These are phyloP conservation scores for Lordiphosa fenestrarum DNA, from an alignment of 2,888 invertebrate species.

Conservation along the genomic window DNA sequence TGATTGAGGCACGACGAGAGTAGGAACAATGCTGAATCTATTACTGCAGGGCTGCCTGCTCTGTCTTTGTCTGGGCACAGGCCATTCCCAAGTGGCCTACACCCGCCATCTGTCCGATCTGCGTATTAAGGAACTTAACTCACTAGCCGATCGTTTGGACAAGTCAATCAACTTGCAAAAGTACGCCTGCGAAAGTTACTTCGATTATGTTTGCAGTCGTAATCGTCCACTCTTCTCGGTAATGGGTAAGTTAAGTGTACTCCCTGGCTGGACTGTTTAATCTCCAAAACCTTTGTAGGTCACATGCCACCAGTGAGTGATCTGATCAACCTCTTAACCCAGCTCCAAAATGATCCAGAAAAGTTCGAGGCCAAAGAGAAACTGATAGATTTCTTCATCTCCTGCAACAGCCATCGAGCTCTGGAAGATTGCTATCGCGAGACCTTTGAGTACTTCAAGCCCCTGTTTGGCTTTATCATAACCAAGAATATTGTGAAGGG, in stretches of 20 bases:
- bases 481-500: constrained; percentile 62
- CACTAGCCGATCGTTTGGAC: constrained; percentile 63
- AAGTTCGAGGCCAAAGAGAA: constrained; percentile 78
- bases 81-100: constrained; percentile 58
- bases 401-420: constrained; percentile 69
- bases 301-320: constrained; percentile 64
- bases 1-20: constrained; percentile 21
- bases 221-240: constrained; percentile 76
- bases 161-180: constrained; percentile 71
- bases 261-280: neutral
- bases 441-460: constrained; percentile 76
- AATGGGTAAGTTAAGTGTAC: constrained; percentile 58
- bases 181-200: constrained; percentile 76
- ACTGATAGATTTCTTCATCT: constrained; percentile 75
- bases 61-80: constrained; percentile 13
- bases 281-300: constrained; percentile 41
- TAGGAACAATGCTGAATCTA: constrained; percentile 16
- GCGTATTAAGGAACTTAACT: constrained; percentile 69
- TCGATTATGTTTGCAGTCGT: constrained; percentile 76
- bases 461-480: constrained; percentile 76
- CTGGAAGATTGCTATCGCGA: constrained; percentile 78
- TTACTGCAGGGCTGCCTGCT: constrained; percentile 26
- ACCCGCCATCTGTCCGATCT: constrained; percentile 68
- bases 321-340: constrained; percentile 67
- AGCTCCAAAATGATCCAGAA: constrained; percentile 68